Evolutionary conservation across 2,888 invertebrate genomes (phyloP), one percentile per base, ranked within the genome.

Genomic region (Macrosiphum euphorbiae): DNA sequence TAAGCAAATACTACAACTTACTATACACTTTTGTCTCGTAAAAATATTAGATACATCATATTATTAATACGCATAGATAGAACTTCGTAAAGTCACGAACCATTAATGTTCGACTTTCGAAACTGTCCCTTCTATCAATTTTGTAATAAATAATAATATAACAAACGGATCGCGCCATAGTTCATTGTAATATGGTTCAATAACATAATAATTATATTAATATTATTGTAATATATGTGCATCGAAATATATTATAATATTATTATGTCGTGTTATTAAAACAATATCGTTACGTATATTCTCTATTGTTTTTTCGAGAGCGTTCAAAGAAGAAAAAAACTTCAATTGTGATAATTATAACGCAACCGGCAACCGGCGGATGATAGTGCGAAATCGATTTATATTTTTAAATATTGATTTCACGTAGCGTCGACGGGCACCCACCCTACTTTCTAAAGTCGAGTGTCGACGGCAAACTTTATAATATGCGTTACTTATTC

Each of bases 211-310:
- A 78, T 78, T 78, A 78, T 78, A 78, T 35, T 78, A 35, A 78
- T 78, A 35, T 10, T 35, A 78, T 78, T 78, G 78, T 78, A 78
- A 78, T 78, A 78, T 78, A 78, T 78, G 78, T 78, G 35, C 78
- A 35, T 78, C 20, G 20, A 20, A 35, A 20, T 67, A 78, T 20
- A 35, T 5, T 78, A 78, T 78, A 8, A 78, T 35, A 78, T 20
- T 61, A n/a, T 61, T 78, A 35, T 67, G 78, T 35, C 35, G 7
- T 20, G 35, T 35, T 35, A 35, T 78, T 78, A 78, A 26, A 55
- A 67, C 67, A 5, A 67, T n/a, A 78, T 78, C 20, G 78, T 78
- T 35, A 78, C 35, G 20, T 78, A n/a, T 67, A 20, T 35, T 78
- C 8, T 0, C 8, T 20, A 78, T 78, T 78, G 20, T 78, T 35